A percentile compares a stretch with the other conserved stretches of the same genome.
Conservation (phyloP, 1,140 invertebrate species). For the Drosophila watanabei region DNA sequence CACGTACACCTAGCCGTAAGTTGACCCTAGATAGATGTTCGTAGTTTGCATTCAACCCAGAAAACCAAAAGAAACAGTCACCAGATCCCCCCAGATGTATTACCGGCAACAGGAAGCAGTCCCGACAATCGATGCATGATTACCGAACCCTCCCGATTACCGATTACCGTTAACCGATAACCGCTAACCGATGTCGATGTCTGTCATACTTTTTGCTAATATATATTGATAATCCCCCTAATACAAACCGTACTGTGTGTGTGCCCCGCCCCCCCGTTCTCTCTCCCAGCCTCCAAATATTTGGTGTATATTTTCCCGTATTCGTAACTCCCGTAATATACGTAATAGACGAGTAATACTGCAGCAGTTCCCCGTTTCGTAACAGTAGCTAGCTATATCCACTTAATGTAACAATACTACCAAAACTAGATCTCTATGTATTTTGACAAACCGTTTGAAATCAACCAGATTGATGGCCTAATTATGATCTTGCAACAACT, state of each 20-base stretch:
- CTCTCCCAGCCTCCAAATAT: constrained; percentile 23
- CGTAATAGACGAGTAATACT: constrained; percentile 33
- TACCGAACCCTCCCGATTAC: constrained; percentile 8
- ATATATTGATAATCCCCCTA: background rate
- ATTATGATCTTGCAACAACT: constrained; percentile 80
- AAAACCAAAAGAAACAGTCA: background rate
- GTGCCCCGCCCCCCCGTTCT: constrained; percentile 8
- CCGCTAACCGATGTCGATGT: constrained; percentile 39
- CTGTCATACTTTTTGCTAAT: constrained; percentile 33
- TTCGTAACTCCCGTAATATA: constrained; percentile 36
- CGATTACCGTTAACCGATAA: constrained; percentile 21
- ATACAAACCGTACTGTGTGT: constrained; percentile 33
- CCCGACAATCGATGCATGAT: constrained; percentile 32
- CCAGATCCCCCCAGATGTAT: constrained; percentile 24
- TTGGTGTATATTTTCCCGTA: constrained; percentile 43
- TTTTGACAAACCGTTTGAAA: constrained; percentile 62
- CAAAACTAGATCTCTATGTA: constrained; percentile 47
- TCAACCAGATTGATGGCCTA: constrained; percentile 73
- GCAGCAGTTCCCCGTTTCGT: constrained; percentile 40
- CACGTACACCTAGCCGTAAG: constrained; percentile 24
- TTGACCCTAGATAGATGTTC: constrained; percentile 48
- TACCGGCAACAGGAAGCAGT: constrained; percentile 16
- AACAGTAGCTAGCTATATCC: constrained; percentile 50
- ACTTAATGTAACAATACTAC: constrained; percentile 29
- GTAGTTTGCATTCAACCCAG: constrained; percentile 52